phyloP scores from a whole-genome alignment of 2,113 vertebrate genomes.

The Carlito syrichta region DNA sequence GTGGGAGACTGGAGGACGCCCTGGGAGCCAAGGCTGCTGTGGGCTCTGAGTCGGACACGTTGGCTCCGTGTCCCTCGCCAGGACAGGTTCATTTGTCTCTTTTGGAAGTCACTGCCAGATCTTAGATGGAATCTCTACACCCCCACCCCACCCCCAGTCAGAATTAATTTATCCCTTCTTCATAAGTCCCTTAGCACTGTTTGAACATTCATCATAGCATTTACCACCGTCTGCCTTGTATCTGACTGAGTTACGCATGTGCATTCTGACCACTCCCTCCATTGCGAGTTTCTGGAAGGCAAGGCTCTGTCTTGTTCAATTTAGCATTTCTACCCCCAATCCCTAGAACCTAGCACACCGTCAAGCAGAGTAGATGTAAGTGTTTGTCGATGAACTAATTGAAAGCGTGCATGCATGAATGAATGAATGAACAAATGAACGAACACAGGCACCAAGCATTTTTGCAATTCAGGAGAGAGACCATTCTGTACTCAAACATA shows the following conservation, averaged over 20 bases:
- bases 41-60: background rate
- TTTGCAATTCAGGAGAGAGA: background rate
- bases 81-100: background rate
- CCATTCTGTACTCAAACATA: background rate
- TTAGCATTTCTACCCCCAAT: background rate
- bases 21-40: accelerated
- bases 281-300: background rate
- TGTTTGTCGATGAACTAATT: background rate
- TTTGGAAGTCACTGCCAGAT: background rate
- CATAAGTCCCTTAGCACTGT: background rate
- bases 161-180: background rate
- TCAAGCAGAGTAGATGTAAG: background rate
- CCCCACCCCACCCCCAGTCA: background rate
- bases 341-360: background rate
- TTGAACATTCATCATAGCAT: background rate
- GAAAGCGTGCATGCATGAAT: background rate
- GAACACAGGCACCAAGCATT: background rate
- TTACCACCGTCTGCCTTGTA: background rate
- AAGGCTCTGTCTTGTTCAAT: background rate
- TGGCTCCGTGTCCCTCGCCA: background rate
- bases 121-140: background rate
- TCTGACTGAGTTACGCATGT: background rate
- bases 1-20: background rate
- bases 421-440: background rate
- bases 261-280: background rate